These are phyloP conservation scores for Pterophyllum scalare DNA, from an alignment of 2,113 vertebrate genomes.

Conservation along the genomic window DNA sequence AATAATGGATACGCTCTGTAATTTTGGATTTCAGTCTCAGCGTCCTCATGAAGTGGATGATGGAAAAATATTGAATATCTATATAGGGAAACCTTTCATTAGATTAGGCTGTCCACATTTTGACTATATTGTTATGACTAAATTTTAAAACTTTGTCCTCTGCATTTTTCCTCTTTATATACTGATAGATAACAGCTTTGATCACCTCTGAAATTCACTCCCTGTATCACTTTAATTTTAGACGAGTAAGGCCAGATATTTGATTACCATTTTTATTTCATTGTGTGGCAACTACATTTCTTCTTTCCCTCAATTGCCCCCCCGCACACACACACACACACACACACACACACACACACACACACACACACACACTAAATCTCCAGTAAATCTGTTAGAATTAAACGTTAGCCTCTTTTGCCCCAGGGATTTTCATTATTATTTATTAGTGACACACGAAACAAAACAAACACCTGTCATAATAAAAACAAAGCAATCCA, in stretches of 20 bases:
- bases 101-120: slow-evolving; percentile 46
- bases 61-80: slow-evolving; percentile 45
- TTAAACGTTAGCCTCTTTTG: slow-evolving; percentile 60
- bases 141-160: not conserved
- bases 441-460: slow-evolving; percentile 62
- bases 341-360: not conserved
- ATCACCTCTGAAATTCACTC: slow-evolving; percentile 2
- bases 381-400: slow-evolving; percentile 54
- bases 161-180: not conserved
- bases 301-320: not conserved
- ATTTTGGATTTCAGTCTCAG: slow-evolving; percentile 27
- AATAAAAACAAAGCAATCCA: slow-evolving; percentile 39
- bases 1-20: slow-evolving; percentile 38
- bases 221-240: not conserved
- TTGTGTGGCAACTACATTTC: not conserved
- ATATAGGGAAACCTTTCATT: slow-evolving; percentile 42
- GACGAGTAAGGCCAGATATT: not conserved
- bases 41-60: slow-evolving; percentile 14
- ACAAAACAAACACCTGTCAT: slow-evolving; percentile 32
- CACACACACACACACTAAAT: slow-evolving; percentile 31
- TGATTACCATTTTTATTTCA: slow-evolving; percentile 21
- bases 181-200: not conserved
- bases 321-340: not conserved
- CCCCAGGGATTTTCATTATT: slow-evolving; percentile 72
- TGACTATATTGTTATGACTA: slow-evolving; percentile 24